Evolutionary conservation across 2,113 vertebrate species (phyloP).

Genomic region (Ailurus styani): DNA sequence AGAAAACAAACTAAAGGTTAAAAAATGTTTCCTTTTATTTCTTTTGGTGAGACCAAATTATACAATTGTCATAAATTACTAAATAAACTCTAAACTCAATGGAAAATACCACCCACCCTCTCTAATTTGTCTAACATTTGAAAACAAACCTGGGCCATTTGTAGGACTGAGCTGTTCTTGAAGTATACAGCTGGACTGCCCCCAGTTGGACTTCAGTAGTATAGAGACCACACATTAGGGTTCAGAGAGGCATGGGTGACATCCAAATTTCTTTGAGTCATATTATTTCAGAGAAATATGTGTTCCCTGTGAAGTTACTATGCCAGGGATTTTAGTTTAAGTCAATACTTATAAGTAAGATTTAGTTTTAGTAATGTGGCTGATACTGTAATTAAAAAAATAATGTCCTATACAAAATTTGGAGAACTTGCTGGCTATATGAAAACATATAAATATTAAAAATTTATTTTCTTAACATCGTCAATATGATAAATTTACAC

Average conservation of each 20-base stretch:
- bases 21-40: background rate
- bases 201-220: background rate
- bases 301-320: background rate
- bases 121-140: background rate
- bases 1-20: background rate
- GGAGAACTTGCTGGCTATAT: background rate
- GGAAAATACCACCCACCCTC: background rate
- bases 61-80: background rate
- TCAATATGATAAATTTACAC: background rate
- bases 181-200: background rate
- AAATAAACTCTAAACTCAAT: background rate
- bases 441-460: background rate
- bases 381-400: background rate
- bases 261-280: background rate
- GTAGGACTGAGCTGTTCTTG: background rate
- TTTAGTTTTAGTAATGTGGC: background rate
- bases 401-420: background rate
- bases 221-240: fast-evolving
- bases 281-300: background rate
- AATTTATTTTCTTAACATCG: background rate
- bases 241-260: background rate
- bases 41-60: background rate
- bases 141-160: background rate
- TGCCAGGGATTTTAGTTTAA: background rate
- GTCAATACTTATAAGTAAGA: background rate